These are phyloP conservation scores for Neotoma lepida DNA, from an alignment of 2,113 vertebrate species.

Conservation along the genomic window DNA sequence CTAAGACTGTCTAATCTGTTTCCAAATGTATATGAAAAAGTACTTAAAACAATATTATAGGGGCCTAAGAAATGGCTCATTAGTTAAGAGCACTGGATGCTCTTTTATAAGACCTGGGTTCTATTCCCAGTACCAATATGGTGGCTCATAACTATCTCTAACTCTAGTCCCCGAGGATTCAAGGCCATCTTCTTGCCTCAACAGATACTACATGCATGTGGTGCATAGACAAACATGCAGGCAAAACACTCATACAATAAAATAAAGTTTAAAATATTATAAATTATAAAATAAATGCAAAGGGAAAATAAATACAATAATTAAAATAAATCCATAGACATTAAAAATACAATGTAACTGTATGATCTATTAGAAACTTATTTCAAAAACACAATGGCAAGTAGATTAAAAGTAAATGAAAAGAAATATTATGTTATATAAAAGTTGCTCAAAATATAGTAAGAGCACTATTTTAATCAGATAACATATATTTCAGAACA, in stretches of 20 bases:
- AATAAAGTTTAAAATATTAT: not conserved
- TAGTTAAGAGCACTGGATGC: not conserved
- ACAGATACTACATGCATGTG: too few species aligned
- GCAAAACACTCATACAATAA: not conserved
- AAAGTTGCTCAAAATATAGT: not conserved
- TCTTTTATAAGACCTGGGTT: not conserved
- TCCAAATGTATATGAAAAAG: not conserved
- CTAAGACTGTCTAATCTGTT: not conserved
- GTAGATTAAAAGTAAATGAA: not conserved
- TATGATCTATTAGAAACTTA: not conserved
- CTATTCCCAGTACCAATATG: not conserved
- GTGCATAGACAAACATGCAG: not conserved
- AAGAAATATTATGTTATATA: not conserved
- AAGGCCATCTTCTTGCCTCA: not conserved
- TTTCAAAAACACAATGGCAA: not conserved
- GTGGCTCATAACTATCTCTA: not conserved
- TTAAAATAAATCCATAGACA: not conserved
- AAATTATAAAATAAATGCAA: not conserved
- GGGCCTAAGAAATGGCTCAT: not conserved
- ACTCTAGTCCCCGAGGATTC: not conserved
- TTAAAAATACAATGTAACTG: not conserved
- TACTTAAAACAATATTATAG: not conserved
- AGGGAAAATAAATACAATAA: not conserved
- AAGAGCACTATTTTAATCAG: not conserved
- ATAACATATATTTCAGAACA: slow-evolving; percentile 28